Evolutionary conservation across 2,113 vertebrate species (phyloP).

Genomic region (Pseudolaguvia tuberculata): DNA sequence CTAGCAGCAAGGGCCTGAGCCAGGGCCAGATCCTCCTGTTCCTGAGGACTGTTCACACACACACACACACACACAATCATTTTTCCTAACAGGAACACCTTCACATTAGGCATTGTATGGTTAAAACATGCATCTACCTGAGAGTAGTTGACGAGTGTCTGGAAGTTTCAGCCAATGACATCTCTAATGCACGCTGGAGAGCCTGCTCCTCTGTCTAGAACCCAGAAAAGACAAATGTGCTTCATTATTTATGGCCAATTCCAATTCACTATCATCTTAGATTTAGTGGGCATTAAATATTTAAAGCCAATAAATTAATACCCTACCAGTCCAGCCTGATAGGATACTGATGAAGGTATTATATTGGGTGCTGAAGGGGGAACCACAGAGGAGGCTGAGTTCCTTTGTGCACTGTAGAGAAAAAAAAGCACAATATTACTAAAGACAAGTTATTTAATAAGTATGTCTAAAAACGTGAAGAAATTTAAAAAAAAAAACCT

Average conservation of each 20-base stretch:
- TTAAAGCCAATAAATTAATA: conserved; percentile 11
- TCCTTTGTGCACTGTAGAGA: conserved; percentile 44
- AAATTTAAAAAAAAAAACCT: not conserved
- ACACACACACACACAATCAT: not conserved
- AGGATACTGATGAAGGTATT: conserved; percentile 62
- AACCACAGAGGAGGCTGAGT: conserved; percentile 50
- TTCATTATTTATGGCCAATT: conserved; percentile 9
- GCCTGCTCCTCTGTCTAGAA: conserved; percentile 90
- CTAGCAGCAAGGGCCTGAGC: conserved; percentile 91
- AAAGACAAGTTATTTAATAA: not conserved
- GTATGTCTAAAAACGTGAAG: not conserved
- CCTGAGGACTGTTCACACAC: conserved; percentile 77
- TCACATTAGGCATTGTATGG: not conserved
- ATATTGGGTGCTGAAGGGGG: conserved; percentile 58
- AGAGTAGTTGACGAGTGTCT: conserved; percentile 56
- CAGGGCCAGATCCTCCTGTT: conserved; percentile 91
- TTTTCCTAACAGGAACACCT: not conserved
- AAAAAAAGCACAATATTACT: not conserved
- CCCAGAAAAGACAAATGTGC: conserved; percentile 27
- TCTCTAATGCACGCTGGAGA: conserved; percentile 87
- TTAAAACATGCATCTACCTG: conserved; percentile 62
- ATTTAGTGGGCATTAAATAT: conserved; percentile 18
- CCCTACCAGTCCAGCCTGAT: conserved; percentile 71
- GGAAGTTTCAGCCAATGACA: conserved; percentile 83
- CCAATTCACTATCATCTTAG: conserved; percentile 3